Percentiles rank a stretch among this genome's conserved stretches.
Evolutionary conservation across 2,113 vertebrate species (phyloP).

Genomic region (Lutjanus erythropterus): DNA sequence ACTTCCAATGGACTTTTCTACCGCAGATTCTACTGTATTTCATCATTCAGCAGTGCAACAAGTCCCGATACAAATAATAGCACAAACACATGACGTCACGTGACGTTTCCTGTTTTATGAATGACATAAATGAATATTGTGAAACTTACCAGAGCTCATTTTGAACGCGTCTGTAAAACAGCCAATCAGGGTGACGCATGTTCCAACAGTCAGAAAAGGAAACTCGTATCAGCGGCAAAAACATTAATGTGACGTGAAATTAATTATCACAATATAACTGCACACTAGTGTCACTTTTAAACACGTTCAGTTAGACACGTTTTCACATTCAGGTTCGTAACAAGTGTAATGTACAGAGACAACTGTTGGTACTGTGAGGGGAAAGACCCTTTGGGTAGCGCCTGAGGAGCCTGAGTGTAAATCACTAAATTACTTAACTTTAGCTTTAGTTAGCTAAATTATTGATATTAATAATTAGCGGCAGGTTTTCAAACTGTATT

Average conservation of each 20-base stretch:
- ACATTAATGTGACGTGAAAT: not conserved
- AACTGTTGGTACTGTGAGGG: not conserved
- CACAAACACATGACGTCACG: not conserved
- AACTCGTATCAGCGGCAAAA: not conserved
- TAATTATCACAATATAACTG: not conserved
- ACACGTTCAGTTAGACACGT: not conserved
- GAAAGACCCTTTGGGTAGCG: conserved; percentile 59
- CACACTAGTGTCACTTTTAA: not conserved
- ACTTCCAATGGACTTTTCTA: not conserved
- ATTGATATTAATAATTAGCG: accelerated
- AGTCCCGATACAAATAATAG: not conserved
- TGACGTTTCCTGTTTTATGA: not conserved
- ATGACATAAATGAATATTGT: not conserved
- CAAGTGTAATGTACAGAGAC: too few species aligned
- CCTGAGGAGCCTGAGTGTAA: conserved; percentile 63
- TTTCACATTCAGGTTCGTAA: not conserved
- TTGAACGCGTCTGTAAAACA: not conserved
- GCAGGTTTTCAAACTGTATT: accelerated
- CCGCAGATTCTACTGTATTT: not conserved
- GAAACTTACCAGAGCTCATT: conserved; percentile 76
- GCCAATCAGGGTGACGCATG: conserved; percentile 13
- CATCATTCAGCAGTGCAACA: not conserved
- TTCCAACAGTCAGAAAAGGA: not conserved
- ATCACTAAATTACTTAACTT: not conserved
- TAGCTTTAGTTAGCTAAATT: not conserved